These are phyloP conservation scores for Microctonus brassicae DNA, from an alignment of 2,888 invertebrate species.

Conservation along the genomic window DNA sequence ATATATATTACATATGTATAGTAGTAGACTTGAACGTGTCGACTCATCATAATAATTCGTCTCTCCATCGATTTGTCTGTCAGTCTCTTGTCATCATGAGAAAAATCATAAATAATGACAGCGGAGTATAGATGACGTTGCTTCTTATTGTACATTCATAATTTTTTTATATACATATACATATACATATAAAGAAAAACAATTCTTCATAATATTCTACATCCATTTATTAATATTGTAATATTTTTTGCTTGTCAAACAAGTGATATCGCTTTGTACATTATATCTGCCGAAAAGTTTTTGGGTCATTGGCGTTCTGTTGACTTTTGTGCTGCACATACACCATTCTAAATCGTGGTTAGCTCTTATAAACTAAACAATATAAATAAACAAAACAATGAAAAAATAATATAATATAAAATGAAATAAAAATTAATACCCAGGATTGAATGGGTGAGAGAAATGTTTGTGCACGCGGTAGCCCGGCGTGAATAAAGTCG, in stretches of 20 bases:
- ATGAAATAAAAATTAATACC: background rate
- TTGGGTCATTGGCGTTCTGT: background rate
- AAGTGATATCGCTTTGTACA: no score
- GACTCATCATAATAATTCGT: background rate
- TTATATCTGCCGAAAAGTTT: background rate
- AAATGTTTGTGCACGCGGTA: background rate
- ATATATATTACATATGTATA: no score
- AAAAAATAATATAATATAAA: no score
- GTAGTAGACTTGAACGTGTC: background rate
- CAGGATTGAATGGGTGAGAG: slow-evolving; percentile 31
- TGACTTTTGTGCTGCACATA: background rate
- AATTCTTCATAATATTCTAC: no score
- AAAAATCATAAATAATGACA: no score
- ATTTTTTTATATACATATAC: no score
- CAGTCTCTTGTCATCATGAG: background rate
- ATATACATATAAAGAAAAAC: no score
- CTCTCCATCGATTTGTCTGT: slow-evolving; percentile 11
- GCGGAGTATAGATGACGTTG: no score
- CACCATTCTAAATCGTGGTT: background rate
- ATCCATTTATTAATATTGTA: no score
- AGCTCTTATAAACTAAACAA: background rate
- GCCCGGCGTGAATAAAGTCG: slow-evolving; percentile 23
- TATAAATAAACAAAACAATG: background rate
- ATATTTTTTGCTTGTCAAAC: no score
- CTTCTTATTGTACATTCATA: no score